These are phyloP conservation scores for Microtus montanus DNA, from an alignment of 2,113 vertebrate species.

Conservation along the genomic window DNA sequence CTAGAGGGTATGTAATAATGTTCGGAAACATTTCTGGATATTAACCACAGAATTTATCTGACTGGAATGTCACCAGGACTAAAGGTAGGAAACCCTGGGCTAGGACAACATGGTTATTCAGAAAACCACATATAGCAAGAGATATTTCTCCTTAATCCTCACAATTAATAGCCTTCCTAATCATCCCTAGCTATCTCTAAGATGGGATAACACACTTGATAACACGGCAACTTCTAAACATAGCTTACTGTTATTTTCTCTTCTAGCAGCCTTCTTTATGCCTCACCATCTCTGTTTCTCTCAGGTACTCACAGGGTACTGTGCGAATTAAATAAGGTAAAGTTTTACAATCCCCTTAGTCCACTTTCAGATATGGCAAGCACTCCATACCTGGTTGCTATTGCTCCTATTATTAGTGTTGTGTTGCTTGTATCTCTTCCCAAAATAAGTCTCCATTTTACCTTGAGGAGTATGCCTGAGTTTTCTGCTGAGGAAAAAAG, in stretches of 20 bases:
- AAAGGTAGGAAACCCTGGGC: neutral
- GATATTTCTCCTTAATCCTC: neutral
- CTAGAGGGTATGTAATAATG: neutral
- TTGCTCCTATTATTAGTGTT: neutral
- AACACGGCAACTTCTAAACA: neutral
- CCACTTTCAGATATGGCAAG: neutral
- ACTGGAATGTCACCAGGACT: neutral
- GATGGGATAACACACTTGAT: neutral
- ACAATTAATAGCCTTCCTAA: neutral
- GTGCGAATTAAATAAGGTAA: neutral
- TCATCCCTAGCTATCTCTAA: neutral
- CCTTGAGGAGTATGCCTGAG: neutral
- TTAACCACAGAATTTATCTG: neutral
- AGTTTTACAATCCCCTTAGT: neutral
- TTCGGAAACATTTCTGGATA: neutral
- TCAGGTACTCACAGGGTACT: neutral
- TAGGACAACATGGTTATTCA: neutral
- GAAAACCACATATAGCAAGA: neutral
- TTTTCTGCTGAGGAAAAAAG: neutral
- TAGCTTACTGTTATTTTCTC: neutral
- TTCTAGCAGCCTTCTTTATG: neutral
- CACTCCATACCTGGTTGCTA: neutral
- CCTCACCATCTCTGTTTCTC: too few species aligned
- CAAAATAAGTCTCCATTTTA: neutral
- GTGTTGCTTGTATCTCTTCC: neutral